Evolutionary conservation across 1,140 invertebrate genomes (phyloP).

Genomic region (Lordiphosa mommai): DNA sequence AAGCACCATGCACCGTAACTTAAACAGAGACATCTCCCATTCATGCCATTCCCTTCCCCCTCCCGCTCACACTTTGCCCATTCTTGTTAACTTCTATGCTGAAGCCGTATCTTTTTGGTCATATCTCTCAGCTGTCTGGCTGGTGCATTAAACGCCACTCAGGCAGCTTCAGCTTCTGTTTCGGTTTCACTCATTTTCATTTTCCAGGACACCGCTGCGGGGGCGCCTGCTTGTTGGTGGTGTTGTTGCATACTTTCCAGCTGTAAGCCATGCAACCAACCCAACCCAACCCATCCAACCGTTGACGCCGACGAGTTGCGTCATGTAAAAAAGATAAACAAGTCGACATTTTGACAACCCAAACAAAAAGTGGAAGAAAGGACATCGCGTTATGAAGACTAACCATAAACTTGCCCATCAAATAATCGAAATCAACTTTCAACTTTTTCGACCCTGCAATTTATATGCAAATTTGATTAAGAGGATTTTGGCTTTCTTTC

Average conservation of each 20-base stretch:
- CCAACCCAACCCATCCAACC: no score
- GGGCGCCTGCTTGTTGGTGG: no score
- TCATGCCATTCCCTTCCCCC: no score
- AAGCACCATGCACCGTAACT: no score
- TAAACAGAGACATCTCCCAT: no score
- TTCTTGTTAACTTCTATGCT: no score
- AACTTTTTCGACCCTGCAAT: constrained; percentile 59
- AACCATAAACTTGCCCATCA: constrained; percentile 26
- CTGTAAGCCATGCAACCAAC: background rate
- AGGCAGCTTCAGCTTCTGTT: constrained; percentile 37
- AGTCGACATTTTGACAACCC: constrained; percentile 69
- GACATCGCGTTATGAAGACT: constrained; percentile 9
- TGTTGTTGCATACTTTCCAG: constrained; percentile 57
- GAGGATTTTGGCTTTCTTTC: constrained; percentile 29
- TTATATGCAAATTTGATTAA: constrained; percentile 75
- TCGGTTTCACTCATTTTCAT: constrained; percentile 55
- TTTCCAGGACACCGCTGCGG: constrained; percentile 5
- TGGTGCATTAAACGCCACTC: constrained; percentile 69
- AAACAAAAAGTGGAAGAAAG: constrained; percentile 11
- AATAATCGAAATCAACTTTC: constrained; percentile 73
- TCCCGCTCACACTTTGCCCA: no score
- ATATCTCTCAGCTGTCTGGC: background rate
- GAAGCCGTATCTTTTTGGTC: no score
- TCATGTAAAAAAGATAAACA: constrained; percentile 62
- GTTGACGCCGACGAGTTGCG: constrained; percentile 15